Conservation (phyloP, 2,888 invertebrate genomes). For the Lepidocyrtoides sp. region DNA sequence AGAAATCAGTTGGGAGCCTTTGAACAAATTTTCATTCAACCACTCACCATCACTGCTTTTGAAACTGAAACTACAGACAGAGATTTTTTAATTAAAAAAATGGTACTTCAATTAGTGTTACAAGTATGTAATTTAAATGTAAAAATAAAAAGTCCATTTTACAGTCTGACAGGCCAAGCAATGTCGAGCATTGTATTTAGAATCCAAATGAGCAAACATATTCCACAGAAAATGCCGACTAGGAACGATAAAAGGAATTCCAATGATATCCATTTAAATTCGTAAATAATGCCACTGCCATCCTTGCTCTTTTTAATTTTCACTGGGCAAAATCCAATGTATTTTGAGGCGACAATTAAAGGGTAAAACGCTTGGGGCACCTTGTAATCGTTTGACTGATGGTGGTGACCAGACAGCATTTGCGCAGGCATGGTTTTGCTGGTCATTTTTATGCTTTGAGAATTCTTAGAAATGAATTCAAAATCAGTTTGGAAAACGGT, state of each 20-base stretch:
- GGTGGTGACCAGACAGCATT: too few relatives aligned
- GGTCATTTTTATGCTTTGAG: too few relatives aligned
- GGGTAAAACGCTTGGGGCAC: constrained; percentile 27
- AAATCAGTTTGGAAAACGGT: too few relatives aligned
- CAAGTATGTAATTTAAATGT: not conserved
- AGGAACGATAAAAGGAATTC: not conserved
- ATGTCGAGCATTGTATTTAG: constrained; percentile 1
- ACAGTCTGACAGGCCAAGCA: constrained; percentile 28
- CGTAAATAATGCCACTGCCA: not conserved
- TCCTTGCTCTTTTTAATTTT: not conserved
- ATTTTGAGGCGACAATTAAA: constrained; percentile 2
- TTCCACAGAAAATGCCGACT: not conserved
- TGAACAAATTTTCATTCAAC: too few relatives aligned
- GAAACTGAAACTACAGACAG: too few relatives aligned
- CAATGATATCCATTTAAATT: constrained; percentile 36
- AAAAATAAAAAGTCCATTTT: not conserved
- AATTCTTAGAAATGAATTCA: too few relatives aligned
- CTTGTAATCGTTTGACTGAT: not conserved
- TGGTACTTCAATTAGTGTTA: too few relatives aligned
- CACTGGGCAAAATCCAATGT: not conserved
- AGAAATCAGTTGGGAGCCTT: constrained; percentile 3
- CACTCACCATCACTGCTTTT: too few relatives aligned
- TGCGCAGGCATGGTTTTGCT: too few relatives aligned
- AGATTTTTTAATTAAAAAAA: too few relatives aligned
- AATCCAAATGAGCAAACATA: not conserved